Evolutionary conservation across 2,888 invertebrate genomes (phyloP).

Genomic region (Rhogogaster chlorosoma): DNA sequence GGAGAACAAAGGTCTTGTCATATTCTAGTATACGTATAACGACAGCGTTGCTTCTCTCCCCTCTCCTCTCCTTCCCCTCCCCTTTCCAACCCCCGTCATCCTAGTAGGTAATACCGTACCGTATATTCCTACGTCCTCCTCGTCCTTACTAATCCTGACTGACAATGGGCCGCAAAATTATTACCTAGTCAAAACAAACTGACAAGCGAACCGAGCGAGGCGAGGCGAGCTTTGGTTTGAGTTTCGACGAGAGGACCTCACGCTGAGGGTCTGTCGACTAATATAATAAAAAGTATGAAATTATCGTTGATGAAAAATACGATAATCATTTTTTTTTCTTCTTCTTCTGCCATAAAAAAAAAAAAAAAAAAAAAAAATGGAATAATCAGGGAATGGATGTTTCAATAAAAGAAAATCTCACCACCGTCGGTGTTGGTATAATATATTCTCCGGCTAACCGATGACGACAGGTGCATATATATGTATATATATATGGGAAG

Average conservation of each 20-base stretch:
- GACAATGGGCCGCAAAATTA: conserved; percentile 65
- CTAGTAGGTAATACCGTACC: background rate
- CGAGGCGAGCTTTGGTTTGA: background rate
- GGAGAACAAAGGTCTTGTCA: conserved; percentile 34
- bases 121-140: background rate
- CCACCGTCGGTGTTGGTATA: too few relatives aligned
- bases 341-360: background rate
- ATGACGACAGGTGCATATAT: too few relatives aligned
- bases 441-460: too few relatives aligned
- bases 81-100: background rate
- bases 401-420: too few relatives aligned
- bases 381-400: too few relatives aligned
- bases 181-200: conserved; percentile 67
- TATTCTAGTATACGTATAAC: conserved; percentile 17
- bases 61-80: background rate
- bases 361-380: too few relatives aligned
- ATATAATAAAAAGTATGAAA: background rate
- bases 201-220: conserved; percentile 34
- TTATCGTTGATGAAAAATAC: background rate
- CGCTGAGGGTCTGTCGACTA: background rate
- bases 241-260: background rate
- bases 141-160: conserved; percentile 59
- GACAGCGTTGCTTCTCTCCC: conserved; percentile 31
- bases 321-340: too few relatives aligned
- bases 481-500: too few relatives aligned